Base-by-base conservation (phyloP, 2,797 vertebrate genomes). In the Parambassis ranga region DNA sequence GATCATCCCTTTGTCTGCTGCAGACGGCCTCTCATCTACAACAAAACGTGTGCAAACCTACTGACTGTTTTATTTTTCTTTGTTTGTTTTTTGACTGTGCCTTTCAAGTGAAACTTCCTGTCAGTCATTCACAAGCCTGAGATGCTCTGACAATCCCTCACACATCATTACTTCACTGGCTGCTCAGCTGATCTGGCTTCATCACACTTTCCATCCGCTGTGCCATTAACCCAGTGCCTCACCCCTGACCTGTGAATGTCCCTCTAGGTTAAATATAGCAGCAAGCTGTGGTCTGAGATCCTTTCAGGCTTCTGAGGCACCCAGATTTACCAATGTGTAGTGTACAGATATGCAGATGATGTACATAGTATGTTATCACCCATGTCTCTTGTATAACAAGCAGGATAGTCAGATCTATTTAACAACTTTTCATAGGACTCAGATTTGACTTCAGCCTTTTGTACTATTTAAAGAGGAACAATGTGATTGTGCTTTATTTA, bases 21-120 rank as follows among this genome's bases (percentile, higher is more conserved):
- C 39, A 38, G 42, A 63, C 28, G 5, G 22, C 56, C 52, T 58
- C 44, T 66, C 36, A 27, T 42, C 48, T 39, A 47, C 50, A 20
- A 43, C 50, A 20, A 43, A 65, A 68, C 63, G 47, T 71, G 91
- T 90, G 88, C 90, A 83, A 79, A 88, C 31, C 91, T 92, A 91
- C 91, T 92, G 91, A 87, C 60, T 19, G 65, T n/a, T n/a, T n/a
- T 43, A 20, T 53, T 35, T 66, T 67, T 60, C 14, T 26, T 71
- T 53, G 48, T 65, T 47, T 61, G 83, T 79, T 60, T 14, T 26
- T 71, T 53, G 48, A 65, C 47, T 61, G 83, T 79, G 83, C 82
- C 79, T 84, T 78, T 43, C 27, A 48, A 24, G 39, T 33, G 36
- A 55, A 49, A 30, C 49, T 39, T n/a, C n/a, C n/a, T n/a, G n/a